Percentiles rank a stretch among this genome's conserved stretches.
Conservation (phyloP, 2,888 invertebrate genomes). For the Lasioglossum zephyrum region DNA sequence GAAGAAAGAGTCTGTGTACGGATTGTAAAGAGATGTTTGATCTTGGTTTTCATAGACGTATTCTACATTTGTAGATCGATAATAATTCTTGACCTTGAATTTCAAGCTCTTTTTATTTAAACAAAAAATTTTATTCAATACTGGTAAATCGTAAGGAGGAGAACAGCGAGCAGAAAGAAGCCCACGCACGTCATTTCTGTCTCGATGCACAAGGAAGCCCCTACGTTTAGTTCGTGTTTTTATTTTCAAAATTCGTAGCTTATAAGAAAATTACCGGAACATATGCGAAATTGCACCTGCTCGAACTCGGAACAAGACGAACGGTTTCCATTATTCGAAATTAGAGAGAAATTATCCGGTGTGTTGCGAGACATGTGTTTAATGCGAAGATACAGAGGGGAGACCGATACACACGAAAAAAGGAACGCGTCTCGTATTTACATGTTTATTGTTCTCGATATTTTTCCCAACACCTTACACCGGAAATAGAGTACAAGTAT, state of each 20-base stretch:
- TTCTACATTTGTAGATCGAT: no score
- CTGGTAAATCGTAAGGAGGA: no score
- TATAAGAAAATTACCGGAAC: constrained; percentile 1
- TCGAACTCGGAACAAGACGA: background rate
- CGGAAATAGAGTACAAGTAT: constrained; percentile 32
- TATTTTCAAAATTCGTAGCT: background rate
- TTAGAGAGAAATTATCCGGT: constrained; percentile 1
- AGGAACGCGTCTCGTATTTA: constrained; percentile 44
- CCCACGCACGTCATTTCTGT: background rate
- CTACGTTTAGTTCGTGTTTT: background rate
- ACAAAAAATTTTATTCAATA: no score
- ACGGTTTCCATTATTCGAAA: constrained; percentile 6
- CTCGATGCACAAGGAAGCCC: background rate
- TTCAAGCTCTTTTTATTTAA: no score
- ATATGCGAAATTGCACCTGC: background rate
- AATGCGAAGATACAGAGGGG: background rate
- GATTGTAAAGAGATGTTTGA: no score
- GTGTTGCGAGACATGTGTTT: background rate
- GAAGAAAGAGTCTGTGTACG: no score
- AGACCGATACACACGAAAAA: constrained; percentile 3
- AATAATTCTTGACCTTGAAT: no score
- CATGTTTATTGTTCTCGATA: constrained; percentile 59
- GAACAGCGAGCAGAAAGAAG: background rate
- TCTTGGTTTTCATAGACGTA: no score
- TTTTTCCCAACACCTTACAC: constrained; percentile 70